Evolutionary conservation across 2,113 vertebrate species (phyloP).

Genomic region (Dicrurus megarhynchus): DNA sequence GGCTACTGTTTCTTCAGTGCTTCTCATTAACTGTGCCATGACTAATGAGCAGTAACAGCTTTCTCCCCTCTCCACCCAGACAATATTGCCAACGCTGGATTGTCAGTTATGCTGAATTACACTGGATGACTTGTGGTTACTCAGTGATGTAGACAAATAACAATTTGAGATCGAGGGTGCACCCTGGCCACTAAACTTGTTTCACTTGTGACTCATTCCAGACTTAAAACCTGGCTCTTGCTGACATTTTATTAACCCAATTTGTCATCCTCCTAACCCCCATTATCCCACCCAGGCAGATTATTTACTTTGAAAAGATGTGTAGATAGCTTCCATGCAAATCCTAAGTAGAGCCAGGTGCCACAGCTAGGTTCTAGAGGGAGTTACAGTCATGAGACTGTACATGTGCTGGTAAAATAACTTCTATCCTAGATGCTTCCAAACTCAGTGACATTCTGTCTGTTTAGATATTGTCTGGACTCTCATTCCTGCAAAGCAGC

Average conservation of each 20-base stretch:
- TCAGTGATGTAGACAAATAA: slow-evolving; percentile 18
- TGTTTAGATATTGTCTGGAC: background rate
- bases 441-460: background rate
- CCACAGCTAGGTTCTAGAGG: background rate
- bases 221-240: slow-evolving; percentile 27
- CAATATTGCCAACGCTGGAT: background rate
- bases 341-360: slow-evolving; percentile 33
- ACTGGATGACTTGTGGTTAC: background rate
- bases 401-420: background rate
- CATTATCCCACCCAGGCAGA: slow-evolving; percentile 14
- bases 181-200: slow-evolving; percentile 3
- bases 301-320: slow-evolving; percentile 41
- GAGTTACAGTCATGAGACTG: background rate
- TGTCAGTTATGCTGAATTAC: background rate
- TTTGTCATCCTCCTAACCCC: slow-evolving; percentile 31
- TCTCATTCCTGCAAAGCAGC: background rate
- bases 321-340: slow-evolving; percentile 9
- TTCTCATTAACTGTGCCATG: background rate
- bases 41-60: background rate
- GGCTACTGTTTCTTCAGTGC: background rate
- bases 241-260: slow-evolving; percentile 44
- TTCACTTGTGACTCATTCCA: slow-evolving; percentile 33
- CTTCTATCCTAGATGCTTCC: background rate
- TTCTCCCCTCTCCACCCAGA: background rate
- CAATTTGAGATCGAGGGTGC: slow-evolving; percentile 21